Percentiles rank a stretch among this genome's conserved stretches.
phyloP scores from a whole-genome alignment of 2,797 vertebrate genomes.

The Phoebastria nigripes region DNA sequence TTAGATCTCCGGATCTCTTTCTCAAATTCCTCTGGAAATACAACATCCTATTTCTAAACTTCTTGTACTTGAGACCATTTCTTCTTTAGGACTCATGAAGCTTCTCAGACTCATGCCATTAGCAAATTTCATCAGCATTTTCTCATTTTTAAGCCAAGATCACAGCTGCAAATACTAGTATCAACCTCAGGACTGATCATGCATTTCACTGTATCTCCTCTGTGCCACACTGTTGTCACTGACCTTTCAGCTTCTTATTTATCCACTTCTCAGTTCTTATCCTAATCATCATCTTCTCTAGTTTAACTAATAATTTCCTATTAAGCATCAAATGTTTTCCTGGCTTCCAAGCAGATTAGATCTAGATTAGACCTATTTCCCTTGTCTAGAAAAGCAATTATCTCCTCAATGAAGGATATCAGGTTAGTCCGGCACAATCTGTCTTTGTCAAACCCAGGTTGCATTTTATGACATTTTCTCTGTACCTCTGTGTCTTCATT shows the following conservation, averaged over 20 bases:
- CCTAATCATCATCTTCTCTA: background rate
- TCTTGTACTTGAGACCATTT: background rate
- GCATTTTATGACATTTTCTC: background rate
- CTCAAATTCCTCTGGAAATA: background rate
- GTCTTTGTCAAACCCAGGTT: background rate
- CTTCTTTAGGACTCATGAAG: background rate
- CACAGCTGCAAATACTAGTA: background rate
- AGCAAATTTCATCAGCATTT: background rate
- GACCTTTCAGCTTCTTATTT: background rate
- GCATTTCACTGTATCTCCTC: background rate
- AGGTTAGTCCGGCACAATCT: background rate
- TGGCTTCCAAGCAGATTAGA: background rate
- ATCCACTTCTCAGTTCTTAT: background rate
- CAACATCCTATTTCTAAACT: background rate
- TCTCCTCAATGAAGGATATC: background rate
- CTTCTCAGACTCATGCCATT: background rate
- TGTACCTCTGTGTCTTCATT: background rate
- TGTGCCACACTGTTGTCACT: background rate
- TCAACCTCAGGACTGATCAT: background rate
- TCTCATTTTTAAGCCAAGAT: background rate
- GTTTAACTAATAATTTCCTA: background rate
- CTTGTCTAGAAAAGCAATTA: conserved; percentile 27
- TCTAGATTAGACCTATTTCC: background rate
- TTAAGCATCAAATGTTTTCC: background rate
- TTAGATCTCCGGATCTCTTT: background rate